phyloP scores from a whole-genome alignment of 2,797 vertebrate species.

The Melanotaenia maccullochi region DNA sequence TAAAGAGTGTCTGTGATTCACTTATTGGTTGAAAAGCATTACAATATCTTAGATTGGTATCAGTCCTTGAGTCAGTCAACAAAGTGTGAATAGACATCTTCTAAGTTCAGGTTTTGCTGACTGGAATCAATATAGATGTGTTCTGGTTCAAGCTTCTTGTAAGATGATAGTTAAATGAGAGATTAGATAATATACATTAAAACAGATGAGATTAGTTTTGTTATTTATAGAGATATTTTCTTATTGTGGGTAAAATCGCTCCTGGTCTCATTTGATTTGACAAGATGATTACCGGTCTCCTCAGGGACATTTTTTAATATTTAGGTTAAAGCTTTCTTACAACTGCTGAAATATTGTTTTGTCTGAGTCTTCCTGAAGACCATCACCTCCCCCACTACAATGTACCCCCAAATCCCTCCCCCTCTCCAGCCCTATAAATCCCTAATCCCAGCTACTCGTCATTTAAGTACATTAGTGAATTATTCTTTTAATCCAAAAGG shows the following conservation, averaged over 20 bases:
- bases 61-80: too few species aligned
- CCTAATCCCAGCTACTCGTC: conserved; percentile 71
- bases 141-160: too few species aligned
- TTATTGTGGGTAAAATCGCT: background rate
- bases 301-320: background rate
- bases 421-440: conserved; percentile 62
- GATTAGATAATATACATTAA: too few species aligned
- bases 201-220: too few species aligned
- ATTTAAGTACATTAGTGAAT: conserved; percentile 80
- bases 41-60: too few species aligned
- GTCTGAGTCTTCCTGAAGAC: conserved; percentile 35
- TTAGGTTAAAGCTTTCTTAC: conserved; percentile 17
- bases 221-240: too few species aligned
- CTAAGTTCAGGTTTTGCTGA: too few species aligned
- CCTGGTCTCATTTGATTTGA: background rate
- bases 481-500: conserved; percentile 75
- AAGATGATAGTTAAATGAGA: too few species aligned
- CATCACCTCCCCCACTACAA: conserved; percentile 20
- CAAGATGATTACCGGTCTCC: background rate
- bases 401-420: conserved; percentile 50
- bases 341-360: conserved; percentile 25
- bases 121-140: too few species aligned
- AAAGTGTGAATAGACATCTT: too few species aligned
- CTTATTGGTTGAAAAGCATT: too few species aligned
- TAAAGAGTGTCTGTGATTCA: too few species aligned